Evolutionary conservation across 2,797 vertebrate genomes (phyloP), one percentile per base, ranked within the genome.

Genomic region (Eupleurogrammus muticus): DNA sequence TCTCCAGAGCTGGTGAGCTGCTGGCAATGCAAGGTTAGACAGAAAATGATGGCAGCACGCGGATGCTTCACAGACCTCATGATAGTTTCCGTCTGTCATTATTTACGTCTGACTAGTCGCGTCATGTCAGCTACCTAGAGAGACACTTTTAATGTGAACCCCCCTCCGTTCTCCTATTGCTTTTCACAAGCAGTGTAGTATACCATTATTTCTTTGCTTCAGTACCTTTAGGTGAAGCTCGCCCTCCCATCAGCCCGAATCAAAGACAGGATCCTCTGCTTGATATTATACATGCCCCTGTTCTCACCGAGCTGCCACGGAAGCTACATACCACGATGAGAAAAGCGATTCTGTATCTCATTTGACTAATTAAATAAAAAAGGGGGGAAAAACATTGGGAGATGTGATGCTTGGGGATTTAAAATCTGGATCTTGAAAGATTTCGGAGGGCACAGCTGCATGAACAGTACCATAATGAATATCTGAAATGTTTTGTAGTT

Each of bases 61-160:
- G 95, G 96, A 98, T 95, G 97, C 97, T 97, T 97, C 97, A 96
- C 96, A 98, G 97, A 97, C 95, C 97, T 99, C 97, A 98, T 98
- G 97, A 98, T 99, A 96, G 96, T 97, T 97, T 97, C 96, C 95
- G 96, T 97, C 97, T 97, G 97, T 98, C 96, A 97, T 98, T 98
- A 99, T 99, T 99, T 98, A 98, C 96, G 92, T 99, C 96, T 97
- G 96, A 97, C 96, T 97, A 96, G 96, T 96, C 95, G 95, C 95
- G 95, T 97, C 96, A 95, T 97, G 97, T 98, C 97, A 97, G 96
- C 93, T 96, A 97, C 95, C 96, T 96, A 94, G 94, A 93, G 95
- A 97, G 94, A 95, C 95, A 94, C 96, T 96, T 91, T 95, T 96
- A 96, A 97, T 96, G 93, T 94, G 94, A 95, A 91, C 92, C 94